A percentile compares a stretch with the other conserved stretches of the same genome.
These are phyloP conservation scores for Odontamblyopus lacepedii DNA, from an alignment of 2,797 vertebrate genomes.

Conservation along the genomic window DNA sequence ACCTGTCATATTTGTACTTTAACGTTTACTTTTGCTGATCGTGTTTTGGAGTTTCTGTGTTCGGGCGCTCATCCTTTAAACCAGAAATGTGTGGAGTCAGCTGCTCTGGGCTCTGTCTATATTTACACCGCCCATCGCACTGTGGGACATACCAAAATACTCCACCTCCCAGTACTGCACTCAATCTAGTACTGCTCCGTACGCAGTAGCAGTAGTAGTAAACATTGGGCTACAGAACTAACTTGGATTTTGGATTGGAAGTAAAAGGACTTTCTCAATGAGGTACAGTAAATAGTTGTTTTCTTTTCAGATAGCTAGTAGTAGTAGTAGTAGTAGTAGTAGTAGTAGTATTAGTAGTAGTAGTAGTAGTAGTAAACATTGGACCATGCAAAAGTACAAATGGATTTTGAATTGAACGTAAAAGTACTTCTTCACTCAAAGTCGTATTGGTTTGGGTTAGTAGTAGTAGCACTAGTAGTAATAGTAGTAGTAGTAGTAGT, in stretches of 20 bases:
- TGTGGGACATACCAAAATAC: slow-evolving; percentile 40
- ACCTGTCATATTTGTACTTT: not conserved
- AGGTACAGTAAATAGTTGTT: not conserved
- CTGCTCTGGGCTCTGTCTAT: slow-evolving; percentile 64
- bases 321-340: no score
- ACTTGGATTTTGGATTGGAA: not conserved
- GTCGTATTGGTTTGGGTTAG: no score
- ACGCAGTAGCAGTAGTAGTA: not conserved
- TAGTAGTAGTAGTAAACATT: no score
- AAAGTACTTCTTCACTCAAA: no score
- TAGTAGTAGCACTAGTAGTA: no score
- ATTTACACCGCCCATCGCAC: slow-evolving; percentile 66
- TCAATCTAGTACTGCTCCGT: not conserved
- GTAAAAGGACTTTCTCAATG: not conserved
- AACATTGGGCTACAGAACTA: not conserved
- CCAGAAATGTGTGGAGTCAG: slow-evolving; percentile 77
- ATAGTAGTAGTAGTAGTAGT: no score
- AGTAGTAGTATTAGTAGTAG: no score
- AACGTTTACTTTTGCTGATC: not conserved
- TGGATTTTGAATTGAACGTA: no score
- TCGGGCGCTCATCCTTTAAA: slow-evolving; percentile 35
- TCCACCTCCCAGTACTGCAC: not conserved
- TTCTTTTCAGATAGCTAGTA: not conserved
- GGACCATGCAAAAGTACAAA: no score
- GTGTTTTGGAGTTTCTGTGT: not conserved